Base-by-base conservation (phyloP, 37 sponge, comb jelly and placozoan species). In the Diacarnus erythraeanus region DNA sequence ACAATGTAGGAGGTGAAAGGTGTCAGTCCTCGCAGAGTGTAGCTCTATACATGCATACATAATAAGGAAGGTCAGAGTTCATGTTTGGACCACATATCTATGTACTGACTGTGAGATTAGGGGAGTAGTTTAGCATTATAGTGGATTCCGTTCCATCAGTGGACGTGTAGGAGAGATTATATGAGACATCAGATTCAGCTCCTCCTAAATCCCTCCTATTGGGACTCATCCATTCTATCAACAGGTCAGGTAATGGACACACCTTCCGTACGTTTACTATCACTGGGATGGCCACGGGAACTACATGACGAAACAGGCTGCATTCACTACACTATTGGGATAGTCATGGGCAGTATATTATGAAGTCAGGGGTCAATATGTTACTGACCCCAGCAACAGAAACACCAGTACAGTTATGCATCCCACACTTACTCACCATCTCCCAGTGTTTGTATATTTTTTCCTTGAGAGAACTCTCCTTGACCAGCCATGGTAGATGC, bases 401-500 rank as follows among this genome's bases (percentile, higher is more conserved):
- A n/a, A n/a, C n/a, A n/a, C n/a, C n/a, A n/a, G n/a, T n/a, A n/a
- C n/a, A n/a, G n/a, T 10, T 43, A 63, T 27, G 37, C 34, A 26
- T 31, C 70, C 4, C 38, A 20, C 36, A 54, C 35, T 8, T 30
- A 25, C 57, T 43, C 42, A 40, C 43, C 71, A 71, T 1, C 43
- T 18, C 56, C 68, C 6, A 22, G 18, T 35, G 79, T 79, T 1
- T 9, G n/a, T 12, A 37, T n/a, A 47, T 9, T 22, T 15, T 23
- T 17, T 2, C 0, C 1, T 22, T 35, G 25, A 30, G 42, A 64
- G 69, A 43, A 79, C 36, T 5, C 35, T 3, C 82, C 82, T 6
- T 17, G 22, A 6, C 82, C 82, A 3, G 59, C 74, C 18, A 17
- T 65, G 0, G 82, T 82, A 1, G 44, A 38, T 42, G 42, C 82